Percentiles rank a stretch among this genome's conserved stretches.
phyloP scores from a whole-genome alignment of 2,797 vertebrate species.

The Syndactyla subalaris region DNA sequence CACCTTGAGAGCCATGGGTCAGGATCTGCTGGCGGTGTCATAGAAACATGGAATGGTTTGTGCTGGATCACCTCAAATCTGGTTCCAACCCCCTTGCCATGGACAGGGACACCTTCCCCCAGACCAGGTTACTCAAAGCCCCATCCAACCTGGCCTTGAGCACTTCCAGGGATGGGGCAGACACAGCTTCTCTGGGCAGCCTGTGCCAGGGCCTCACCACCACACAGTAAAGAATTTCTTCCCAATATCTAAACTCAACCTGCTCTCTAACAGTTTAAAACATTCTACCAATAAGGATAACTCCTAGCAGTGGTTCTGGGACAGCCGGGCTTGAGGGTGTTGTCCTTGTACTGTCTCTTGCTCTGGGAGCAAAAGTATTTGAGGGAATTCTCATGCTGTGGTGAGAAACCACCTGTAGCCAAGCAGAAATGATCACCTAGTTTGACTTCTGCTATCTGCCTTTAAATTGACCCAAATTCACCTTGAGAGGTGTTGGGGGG shows the following conservation, averaged over 20 bases:
- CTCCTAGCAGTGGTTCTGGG: background rate
- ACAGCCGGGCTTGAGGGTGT: fast-evolving
- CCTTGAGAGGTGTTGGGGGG: background rate
- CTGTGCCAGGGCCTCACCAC: background rate
- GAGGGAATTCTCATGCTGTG: fast-evolving
- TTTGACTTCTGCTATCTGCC: background rate
- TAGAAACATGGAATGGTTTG: background rate
- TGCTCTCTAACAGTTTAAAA: background rate
- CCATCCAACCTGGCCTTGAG: fast-evolving
- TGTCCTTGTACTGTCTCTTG: background rate
- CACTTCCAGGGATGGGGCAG: background rate
- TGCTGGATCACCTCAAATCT: background rate
- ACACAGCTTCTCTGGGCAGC: background rate
- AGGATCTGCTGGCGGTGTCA: background rate
- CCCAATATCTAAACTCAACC: background rate
- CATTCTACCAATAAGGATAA: background rate
- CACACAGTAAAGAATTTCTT: background rate
- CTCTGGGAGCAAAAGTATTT: background rate
- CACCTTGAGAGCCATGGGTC: background rate
- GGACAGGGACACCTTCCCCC: background rate
- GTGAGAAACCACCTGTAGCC: background rate
- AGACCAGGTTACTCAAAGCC: background rate
- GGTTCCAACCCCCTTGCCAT: fast-evolving
- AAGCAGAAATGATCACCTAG: background rate
- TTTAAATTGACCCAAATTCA: background rate